These are phyloP conservation scores for Dryobates pubescens DNA, from an alignment of 2,797 vertebrate species.

Conservation along the genomic window DNA sequence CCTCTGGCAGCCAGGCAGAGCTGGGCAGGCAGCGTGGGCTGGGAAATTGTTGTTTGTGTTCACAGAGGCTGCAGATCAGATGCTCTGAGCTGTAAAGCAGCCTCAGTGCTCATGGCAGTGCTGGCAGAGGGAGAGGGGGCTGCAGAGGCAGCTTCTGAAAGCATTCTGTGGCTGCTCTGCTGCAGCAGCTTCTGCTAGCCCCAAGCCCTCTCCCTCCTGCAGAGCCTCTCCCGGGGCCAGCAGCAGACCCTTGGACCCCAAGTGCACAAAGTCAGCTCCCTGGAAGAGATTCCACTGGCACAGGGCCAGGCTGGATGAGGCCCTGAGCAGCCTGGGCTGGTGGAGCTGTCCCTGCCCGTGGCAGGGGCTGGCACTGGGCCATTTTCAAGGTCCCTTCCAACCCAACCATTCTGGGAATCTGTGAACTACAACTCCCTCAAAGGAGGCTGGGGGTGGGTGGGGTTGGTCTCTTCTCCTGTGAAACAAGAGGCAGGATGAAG, in stretches of 20 bases:
- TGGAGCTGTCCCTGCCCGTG: too few relatives aligned
- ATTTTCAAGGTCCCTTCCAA: too few relatives aligned
- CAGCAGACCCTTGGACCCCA: neutral
- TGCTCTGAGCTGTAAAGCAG: neutral
- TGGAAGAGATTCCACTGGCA: neutral
- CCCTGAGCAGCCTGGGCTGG: too few relatives aligned
- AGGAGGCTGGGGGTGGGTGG: too few relatives aligned
- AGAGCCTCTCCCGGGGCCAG: neutral
- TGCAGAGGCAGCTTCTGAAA: neutral
- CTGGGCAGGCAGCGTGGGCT: neutral
- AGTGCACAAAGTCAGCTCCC: neutral
- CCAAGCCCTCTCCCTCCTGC: neutral
- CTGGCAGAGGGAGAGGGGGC: neutral
- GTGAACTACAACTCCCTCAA: too few relatives aligned
- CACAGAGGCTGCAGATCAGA: neutral
- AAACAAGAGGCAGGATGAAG: too few relatives aligned
- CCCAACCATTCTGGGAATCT: too few relatives aligned
- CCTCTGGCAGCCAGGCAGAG: rapidly evolving
- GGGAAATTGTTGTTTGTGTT: neutral
- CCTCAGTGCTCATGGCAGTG: neutral
- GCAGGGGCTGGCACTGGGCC: too few relatives aligned
- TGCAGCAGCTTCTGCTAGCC: neutral
- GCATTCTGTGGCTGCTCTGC: neutral
- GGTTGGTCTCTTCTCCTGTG: too few relatives aligned
- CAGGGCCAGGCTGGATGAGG: too few relatives aligned